phyloP scores from a whole-genome alignment of 2,888 invertebrate species.

The Elysia crispata region DNA sequence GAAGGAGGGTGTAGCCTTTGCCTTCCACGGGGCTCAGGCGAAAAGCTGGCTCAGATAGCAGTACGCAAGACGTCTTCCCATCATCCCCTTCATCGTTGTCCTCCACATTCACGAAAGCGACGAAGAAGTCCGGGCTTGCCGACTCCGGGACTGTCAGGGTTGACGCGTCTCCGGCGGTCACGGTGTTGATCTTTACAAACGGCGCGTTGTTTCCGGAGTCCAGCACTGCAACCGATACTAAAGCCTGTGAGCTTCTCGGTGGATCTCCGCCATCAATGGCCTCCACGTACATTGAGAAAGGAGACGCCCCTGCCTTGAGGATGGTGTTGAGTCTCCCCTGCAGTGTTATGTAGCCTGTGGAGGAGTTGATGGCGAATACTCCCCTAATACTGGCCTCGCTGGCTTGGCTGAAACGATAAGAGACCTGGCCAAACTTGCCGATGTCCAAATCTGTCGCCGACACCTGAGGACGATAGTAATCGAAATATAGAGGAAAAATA shows the following conservation, averaged over 20 bases:
- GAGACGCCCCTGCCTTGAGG: conserved; percentile 33
- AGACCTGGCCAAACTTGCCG: conserved; percentile 60
- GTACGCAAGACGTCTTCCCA: conserved; percentile 61
- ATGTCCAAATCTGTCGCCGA: conserved; percentile 63
- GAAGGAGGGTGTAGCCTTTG: conserved; percentile 50
- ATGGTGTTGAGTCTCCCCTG: conserved; percentile 48
- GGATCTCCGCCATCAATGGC: conserved; percentile 55
- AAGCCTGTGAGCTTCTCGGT: conserved; percentile 52
- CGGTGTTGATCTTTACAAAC: conserved; percentile 75
- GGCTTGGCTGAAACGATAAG: conserved; percentile 56
- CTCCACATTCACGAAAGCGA: conserved; percentile 66
- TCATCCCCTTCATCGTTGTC: conserved; percentile 64
- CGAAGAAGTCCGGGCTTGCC: conserved; percentile 59
- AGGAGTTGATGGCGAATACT: conserved; percentile 51
- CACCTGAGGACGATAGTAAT: conserved; percentile 34
- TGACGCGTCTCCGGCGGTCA: conserved; percentile 47
- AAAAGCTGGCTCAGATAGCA: conserved; percentile 48
- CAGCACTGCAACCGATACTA: conserved; percentile 81
- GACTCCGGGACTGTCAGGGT: conserved; percentile 58
- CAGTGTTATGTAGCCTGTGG: conserved; percentile 46
- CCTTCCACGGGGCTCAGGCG: conserved; percentile 43
- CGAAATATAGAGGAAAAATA: background rate
- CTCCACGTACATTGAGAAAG: conserved; percentile 51
- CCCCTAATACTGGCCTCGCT: conserved; percentile 41
- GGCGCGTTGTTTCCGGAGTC: conserved; percentile 95